These are phyloP conservation scores for Thunnus maccoyii DNA, from an alignment of 2,113 vertebrate genomes.

Conservation along the genomic window DNA sequence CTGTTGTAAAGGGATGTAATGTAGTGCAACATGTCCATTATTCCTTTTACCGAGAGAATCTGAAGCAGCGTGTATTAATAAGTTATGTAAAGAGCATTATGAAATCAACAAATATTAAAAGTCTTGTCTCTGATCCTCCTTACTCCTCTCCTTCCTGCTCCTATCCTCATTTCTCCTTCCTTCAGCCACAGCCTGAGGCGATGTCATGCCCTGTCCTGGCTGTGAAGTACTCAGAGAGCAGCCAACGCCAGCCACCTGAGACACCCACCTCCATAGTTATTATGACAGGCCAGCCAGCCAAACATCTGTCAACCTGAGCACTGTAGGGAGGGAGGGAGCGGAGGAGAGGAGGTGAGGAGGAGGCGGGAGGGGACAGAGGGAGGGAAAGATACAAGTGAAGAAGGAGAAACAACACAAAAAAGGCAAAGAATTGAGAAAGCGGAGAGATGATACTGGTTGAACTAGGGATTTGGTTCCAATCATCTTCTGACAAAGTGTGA, in stretches of 20 bases:
- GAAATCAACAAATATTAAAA: slow-evolving; percentile 9
- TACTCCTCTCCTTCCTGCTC: background rate
- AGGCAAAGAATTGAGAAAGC: background rate
- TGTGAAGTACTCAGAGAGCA: slow-evolving; percentile 65
- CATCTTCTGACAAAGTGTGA: background rate
- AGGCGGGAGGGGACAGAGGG: background rate
- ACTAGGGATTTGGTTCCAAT: background rate
- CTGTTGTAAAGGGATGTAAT: no score
- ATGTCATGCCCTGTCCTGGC: slow-evolving; percentile 66
- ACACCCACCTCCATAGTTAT: slow-evolving; percentile 65
- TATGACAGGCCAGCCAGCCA: slow-evolving; percentile 69
- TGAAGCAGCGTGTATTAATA: background rate
- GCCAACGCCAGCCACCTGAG: slow-evolving; percentile 62
- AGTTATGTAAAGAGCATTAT: background rate
- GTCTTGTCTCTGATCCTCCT: background rate
- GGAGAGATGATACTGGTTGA: background rate
- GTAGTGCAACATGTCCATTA: no score
- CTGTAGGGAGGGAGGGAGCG: slow-evolving; percentile 41
- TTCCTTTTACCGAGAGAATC: background rate
- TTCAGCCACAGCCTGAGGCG: slow-evolving; percentile 39
- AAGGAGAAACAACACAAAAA: slow-evolving; percentile 12
- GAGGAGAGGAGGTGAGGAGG: slow-evolving; percentile 8
- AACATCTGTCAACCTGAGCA: slow-evolving; percentile 71
- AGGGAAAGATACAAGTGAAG: slow-evolving; percentile 8
- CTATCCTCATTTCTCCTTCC: slow-evolving; percentile 36